phyloP scores from a whole-genome alignment of 2,797 vertebrate genomes.

The Muscicapa striata region DNA sequence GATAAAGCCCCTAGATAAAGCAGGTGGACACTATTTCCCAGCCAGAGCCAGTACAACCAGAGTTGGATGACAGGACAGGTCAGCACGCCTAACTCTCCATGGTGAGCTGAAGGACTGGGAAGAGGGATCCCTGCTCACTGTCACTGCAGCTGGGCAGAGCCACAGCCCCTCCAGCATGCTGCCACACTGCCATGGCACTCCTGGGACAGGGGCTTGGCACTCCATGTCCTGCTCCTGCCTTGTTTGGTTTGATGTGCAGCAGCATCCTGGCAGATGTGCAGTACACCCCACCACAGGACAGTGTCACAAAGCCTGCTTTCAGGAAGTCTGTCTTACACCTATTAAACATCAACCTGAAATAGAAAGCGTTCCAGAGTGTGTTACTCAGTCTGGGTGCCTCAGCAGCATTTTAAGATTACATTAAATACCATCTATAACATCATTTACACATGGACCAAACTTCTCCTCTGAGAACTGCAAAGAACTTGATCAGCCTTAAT shows the following conservation, averaged over 20 bases:
- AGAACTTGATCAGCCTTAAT: background rate
- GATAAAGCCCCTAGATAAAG: conserved; percentile 25
- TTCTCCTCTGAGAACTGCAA: background rate
- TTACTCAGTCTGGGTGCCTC: background rate
- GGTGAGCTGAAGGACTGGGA: background rate
- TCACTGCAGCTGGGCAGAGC: background rate
- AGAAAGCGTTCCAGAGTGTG: background rate
- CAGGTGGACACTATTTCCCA: background rate
- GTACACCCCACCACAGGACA: background rate
- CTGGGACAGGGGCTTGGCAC: accelerated
- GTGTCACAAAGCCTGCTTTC: background rate
- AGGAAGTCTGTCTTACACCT: background rate
- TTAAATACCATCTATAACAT: background rate
- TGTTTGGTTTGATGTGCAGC: accelerated
- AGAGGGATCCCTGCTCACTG: background rate
- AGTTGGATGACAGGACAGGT: background rate
- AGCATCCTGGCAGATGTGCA: background rate
- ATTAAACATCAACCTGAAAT: background rate
- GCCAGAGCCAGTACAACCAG: background rate
- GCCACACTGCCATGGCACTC: background rate
- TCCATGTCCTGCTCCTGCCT: accelerated
- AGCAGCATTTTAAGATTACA: background rate
- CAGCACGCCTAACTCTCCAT: background rate
- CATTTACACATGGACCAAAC: background rate
- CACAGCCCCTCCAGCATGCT: accelerated